Base-by-base conservation (phyloP, 1,140 invertebrate genomes). In the Wasmannia auropunctata region DNA sequence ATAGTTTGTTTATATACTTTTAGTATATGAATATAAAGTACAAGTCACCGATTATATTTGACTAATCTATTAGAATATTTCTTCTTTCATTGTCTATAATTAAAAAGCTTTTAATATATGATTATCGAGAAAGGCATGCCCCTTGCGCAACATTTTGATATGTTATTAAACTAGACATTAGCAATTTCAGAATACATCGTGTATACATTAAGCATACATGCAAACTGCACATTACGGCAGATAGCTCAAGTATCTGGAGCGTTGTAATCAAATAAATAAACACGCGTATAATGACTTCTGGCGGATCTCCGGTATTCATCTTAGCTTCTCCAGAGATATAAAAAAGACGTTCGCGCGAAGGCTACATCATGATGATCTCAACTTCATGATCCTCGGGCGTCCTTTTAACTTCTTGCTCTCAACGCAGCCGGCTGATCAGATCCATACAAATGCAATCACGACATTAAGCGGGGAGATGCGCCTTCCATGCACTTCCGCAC, bases 371-470 rank as follows among this genome's bases (percentile, higher is more conserved):
- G 89, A 92, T 91, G 90, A 90, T 90, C 86, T 77, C 46, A 65
- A 70, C 72, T 63, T 83, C 75, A 86, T 63, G 87, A 91, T 91
- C 87, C 75, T 85, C 70, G 49, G 54, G 34, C 70, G 86, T 91
- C 76, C 89, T 91, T 89, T 91, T 90, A 85, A 86, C 86, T 91
- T 87, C 77, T 72, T 51, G 67, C 60, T 69, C 72, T 67, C 46
- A 40, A 74, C 40, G 28, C 25, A 77, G 31, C 25, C 85, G 58
- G 76, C 63, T 75, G 89, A 93, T 93, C 93, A 89, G 92, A 93
- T 93, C 90, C 90, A 91, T 92, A 92, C 89, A 91, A 94, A 92
- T 92, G 92, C 88, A 92, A 92, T 93, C 91, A 92, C 92, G 89
- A 93, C 89, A 89, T 86, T 86, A 75, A 67, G 40, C 69, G 58